Evolutionary conservation across 2,888 invertebrate species (phyloP).

Genomic region (Germaria angustata): DNA sequence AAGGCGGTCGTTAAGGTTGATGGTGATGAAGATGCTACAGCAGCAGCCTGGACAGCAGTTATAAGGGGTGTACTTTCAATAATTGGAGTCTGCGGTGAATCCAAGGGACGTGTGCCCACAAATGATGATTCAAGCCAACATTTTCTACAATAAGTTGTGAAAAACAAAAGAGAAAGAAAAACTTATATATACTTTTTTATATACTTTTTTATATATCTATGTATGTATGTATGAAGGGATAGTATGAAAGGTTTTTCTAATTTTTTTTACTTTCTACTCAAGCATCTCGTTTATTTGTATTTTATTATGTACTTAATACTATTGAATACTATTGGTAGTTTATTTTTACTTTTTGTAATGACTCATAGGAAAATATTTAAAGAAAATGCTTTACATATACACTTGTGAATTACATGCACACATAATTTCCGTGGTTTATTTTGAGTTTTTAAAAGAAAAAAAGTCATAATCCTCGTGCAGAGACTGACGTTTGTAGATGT

Average conservation of each 20-base stretch:
- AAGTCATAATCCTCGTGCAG: too few relatives aligned
- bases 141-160: conserved; percentile 77
- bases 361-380: conserved; percentile 13
- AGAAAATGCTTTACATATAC: too few relatives aligned
- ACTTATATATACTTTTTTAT: neutral
- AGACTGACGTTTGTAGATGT: too few relatives aligned
- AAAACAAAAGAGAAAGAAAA: neutral
- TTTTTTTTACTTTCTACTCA: conserved; percentile 9
- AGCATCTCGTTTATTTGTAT: conserved; percentile 31
- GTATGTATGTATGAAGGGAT: neutral
- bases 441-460: too few relatives aligned
- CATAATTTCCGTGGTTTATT: too few relatives aligned
- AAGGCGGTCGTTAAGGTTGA: conserved; percentile 20
- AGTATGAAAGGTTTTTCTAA: neutral
- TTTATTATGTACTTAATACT: conserved; percentile 29
- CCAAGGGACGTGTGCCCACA: conserved; percentile 90
- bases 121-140: conserved; percentile 97
- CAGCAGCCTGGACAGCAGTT: conserved; percentile 56
- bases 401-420: too few relatives aligned
- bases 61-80: conserved; percentile 80
- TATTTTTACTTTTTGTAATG: neutral
- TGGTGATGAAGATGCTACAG: conserved; percentile 13
- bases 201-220: neutral
- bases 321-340: neutral
- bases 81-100: conserved; percentile 91